Conservation (phyloP, 1,140 invertebrate species). For the Sogatella furcifera region DNA sequence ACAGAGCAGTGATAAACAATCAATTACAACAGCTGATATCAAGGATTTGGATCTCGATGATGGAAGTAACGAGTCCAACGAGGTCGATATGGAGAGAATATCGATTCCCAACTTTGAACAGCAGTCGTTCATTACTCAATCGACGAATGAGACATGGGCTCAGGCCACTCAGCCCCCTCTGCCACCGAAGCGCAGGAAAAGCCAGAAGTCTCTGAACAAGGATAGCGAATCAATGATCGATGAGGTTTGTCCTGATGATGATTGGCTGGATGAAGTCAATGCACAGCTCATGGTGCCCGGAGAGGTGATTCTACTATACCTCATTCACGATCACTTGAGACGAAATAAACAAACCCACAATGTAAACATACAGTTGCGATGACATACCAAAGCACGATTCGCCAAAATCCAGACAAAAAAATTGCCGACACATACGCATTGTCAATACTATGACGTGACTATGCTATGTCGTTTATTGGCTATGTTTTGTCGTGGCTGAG, state of each 20-base stretch:
- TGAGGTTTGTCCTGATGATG: slow-evolving; percentile 13
- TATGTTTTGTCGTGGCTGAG: no score
- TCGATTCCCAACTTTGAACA: slow-evolving; percentile 20
- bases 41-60: slow-evolving; percentile 18
- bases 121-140: slow-evolving; percentile 11
- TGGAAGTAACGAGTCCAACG: slow-evolving; percentile 17
- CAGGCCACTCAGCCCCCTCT: slow-evolving; percentile 18
- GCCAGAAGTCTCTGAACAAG: background rate
- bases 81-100: background rate
- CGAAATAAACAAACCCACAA: no score
- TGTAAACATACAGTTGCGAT: no score
- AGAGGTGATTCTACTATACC: slow-evolving; percentile 6
- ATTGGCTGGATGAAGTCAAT: slow-evolving; percentile 17
- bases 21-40: slow-evolving; percentile 1
- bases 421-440: no score
- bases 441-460: no score
- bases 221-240: slow-evolving; percentile 10
- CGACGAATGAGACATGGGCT: slow-evolving; percentile 22
- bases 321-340: no score
- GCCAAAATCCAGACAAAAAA: no score
- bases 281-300: slow-evolving; percentile 13
- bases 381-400: no score
- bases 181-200: slow-evolving; percentile 13
- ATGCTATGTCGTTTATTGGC: no score
- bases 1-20: slow-evolving; percentile 19